These are phyloP conservation scores for Protonibea diacanthus DNA, from an alignment of 2,797 vertebrate species.

Conservation along the genomic window DNA sequence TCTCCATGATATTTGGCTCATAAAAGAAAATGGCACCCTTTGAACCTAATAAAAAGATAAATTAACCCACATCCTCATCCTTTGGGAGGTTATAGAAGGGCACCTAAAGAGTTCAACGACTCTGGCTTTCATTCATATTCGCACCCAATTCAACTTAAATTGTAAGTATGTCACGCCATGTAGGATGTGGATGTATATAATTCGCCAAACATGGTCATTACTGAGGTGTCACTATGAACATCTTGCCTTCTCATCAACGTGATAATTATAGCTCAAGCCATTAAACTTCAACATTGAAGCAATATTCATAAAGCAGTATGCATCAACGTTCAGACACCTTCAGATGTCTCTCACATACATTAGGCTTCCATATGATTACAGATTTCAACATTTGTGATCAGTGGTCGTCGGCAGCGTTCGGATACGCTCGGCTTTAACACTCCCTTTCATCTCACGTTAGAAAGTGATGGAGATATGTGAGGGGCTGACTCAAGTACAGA, in stretches of 20 bases:
- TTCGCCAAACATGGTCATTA: slow-evolving; percentile 58
- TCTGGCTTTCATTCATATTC: slow-evolving; percentile 30
- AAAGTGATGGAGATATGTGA: slow-evolving; percentile 32
- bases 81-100: slow-evolving; percentile 37
- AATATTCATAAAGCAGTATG: slow-evolving; percentile 49
- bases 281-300: slow-evolving; percentile 45
- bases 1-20: slow-evolving; percentile 58
- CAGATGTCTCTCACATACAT: slow-evolving; percentile 38
- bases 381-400: slow-evolving; percentile 33
- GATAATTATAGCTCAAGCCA: slow-evolving; percentile 49
- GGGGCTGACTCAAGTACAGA: neutral
- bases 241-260: slow-evolving; percentile 50
- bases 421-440: slow-evolving; percentile 19
- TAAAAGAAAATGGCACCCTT: slow-evolving; percentile 67
- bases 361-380: slow-evolving; percentile 55
- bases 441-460: slow-evolving; percentile 38
- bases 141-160: slow-evolving; percentile 40
- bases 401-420: slow-evolving; percentile 4
- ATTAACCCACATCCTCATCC: slow-evolving; percentile 59
- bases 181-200: slow-evolving; percentile 65
- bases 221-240: slow-evolving; percentile 43
- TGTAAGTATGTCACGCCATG: slow-evolving; percentile 38
- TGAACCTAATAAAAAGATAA: slow-evolving; percentile 65
- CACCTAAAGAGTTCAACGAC: slow-evolving; percentile 21
- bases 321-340: slow-evolving; percentile 32